phyloP scores from a whole-genome alignment of 1,140 invertebrate genomes.

The Heliconius eleuchia region DNA sequence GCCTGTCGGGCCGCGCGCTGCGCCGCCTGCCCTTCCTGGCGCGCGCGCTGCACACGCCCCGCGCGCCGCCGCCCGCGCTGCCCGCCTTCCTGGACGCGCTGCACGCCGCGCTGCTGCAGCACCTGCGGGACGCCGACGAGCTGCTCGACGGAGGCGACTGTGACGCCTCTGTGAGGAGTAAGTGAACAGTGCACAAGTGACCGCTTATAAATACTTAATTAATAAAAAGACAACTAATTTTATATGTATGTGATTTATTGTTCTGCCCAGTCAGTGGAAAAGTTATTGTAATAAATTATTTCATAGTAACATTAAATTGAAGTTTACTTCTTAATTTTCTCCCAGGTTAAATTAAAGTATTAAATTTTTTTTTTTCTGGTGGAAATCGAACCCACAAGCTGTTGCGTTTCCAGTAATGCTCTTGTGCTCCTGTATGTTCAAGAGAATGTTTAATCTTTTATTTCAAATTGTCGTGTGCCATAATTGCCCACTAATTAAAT shows the following conservation, averaged over 20 bases:
- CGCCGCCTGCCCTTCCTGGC: conserved; percentile 95
- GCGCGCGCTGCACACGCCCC: conserved; percentile 79
- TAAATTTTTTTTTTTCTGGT: too few relatives aligned
- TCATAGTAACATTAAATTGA: not conserved
- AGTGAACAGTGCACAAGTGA: not conserved
- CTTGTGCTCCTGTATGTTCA: too few relatives aligned
- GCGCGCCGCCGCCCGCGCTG: conserved; percentile 22
- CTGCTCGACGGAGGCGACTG: conserved; percentile 23
- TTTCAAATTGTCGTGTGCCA: too few relatives aligned
- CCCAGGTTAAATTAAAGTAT: too few relatives aligned
- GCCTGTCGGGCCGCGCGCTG: conserved; percentile 91
- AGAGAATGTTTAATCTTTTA: too few relatives aligned
- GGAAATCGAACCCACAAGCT: too few relatives aligned
- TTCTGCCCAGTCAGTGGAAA: not conserved
- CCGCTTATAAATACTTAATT: not conserved
- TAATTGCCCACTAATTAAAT: too few relatives aligned
- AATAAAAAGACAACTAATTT: not conserved
- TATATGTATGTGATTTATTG: not conserved
- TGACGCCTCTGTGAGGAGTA: not conserved
- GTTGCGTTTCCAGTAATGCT: too few relatives aligned
- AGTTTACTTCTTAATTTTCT: not conserved
- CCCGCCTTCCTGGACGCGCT: conserved; percentile 50
- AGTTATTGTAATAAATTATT: not conserved
- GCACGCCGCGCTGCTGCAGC: conserved; percentile 43
- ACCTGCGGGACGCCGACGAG: conserved; percentile 42